A percentile compares a stretch with the other conserved stretches of the same genome.
These are phyloP conservation scores for Drosophila greeni DNA, from an alignment of 2,888 invertebrate genomes.

Conservation along the genomic window DNA sequence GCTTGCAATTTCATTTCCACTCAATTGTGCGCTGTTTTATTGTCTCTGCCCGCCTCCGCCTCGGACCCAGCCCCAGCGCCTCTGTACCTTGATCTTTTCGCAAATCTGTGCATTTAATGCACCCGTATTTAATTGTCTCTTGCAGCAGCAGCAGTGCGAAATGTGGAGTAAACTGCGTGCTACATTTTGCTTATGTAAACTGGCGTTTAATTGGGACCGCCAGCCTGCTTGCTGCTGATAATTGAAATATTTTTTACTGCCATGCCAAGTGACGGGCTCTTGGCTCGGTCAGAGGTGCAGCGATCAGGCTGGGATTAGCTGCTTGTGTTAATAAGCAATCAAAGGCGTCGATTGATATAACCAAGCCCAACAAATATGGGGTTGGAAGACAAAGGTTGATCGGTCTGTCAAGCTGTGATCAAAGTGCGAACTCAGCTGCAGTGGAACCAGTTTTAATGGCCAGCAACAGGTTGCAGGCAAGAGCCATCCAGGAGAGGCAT, in stretches of 20 bases:
- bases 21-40: conserved; percentile 54
- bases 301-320: conserved; percentile 1
- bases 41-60: conserved; percentile 24
- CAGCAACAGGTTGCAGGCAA: conserved; percentile 8
- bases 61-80: conserved; percentile 8
- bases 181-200: conserved; percentile 48
- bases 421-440: conserved; percentile 25
- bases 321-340: background rate
- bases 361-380: background rate
- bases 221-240: conserved; percentile 39
- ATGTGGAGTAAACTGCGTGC: conserved; percentile 66
- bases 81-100: conserved; percentile 67
- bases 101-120: conserved; percentile 29
- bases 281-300: background rate
- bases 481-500: conserved; percentile 26
- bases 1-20: conserved; percentile 38
- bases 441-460: conserved; percentile 24
- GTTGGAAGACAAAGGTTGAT: conserved; percentile 19
- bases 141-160: conserved; percentile 25
- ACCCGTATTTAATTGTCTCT: conserved; percentile 35
- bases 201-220: conserved; percentile 51
- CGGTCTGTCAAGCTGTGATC: conserved; percentile 14
- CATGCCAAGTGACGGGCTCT: conserved; percentile 5
- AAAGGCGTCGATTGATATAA: background rate
- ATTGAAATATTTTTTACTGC: conserved; percentile 28